Evolutionary conservation across 1,140 invertebrate species (phyloP).

Genomic region (Drosophila bocqueti): DNA sequence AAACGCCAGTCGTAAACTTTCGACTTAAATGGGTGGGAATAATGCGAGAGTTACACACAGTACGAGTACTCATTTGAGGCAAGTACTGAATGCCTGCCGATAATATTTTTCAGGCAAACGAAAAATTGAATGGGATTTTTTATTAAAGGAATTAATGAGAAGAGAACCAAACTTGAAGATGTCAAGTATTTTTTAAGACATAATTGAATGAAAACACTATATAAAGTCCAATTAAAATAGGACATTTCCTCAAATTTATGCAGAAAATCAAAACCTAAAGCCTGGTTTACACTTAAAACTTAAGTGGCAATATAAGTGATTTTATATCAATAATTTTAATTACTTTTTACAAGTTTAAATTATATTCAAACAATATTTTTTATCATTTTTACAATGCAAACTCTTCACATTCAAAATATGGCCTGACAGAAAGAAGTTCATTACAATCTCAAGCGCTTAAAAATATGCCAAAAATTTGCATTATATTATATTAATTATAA

Average conservation of each 20-base stretch:
- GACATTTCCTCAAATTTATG: too few species aligned
- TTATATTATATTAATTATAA: constrained; percentile 57
- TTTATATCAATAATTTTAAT: background rate
- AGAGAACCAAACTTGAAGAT: background rate
- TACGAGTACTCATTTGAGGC: constrained; percentile 19
- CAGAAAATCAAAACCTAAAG: background rate
- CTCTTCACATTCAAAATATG: background rate
- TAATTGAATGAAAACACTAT: too few species aligned
- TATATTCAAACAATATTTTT: background rate
- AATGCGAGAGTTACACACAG: constrained; percentile 10
- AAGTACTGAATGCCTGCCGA: background rate
- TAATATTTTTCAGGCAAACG: background rate
- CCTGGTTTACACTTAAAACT: background rate
- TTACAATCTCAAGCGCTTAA: background rate
- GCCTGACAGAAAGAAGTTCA: background rate
- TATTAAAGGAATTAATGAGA: background rate
- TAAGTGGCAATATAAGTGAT: background rate
- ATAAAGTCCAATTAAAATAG: too few species aligned
- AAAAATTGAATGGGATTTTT: background rate
- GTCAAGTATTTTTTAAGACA: too few species aligned
- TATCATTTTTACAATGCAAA: background rate
- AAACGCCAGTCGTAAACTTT: constrained; percentile 70
- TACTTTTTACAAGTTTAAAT: background rate
- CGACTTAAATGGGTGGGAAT: constrained; percentile 35
- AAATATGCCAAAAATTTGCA: background rate